These are phyloP conservation scores for Drosophila takahashii DNA, from an alignment of 1,140 invertebrate species.

Conservation along the genomic window DNA sequence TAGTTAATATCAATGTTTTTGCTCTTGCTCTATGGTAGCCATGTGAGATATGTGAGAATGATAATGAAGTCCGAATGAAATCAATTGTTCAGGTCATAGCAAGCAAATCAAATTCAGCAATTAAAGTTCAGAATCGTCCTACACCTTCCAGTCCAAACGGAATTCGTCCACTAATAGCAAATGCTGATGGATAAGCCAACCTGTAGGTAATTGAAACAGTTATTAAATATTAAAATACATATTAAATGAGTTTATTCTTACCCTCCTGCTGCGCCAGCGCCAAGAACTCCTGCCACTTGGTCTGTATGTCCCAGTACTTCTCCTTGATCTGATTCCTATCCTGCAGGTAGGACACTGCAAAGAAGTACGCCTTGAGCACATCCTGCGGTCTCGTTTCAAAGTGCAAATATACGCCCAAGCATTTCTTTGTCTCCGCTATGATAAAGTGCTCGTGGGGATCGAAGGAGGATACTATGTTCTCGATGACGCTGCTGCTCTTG, in stretches of 20 bases:
- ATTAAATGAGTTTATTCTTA: constrained; percentile 22
- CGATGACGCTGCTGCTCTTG: constrained; percentile 68
- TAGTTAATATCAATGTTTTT: constrained; percentile 62
- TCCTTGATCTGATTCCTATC: constrained; percentile 84
- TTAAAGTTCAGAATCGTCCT: constrained; percentile 9
- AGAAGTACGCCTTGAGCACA: constrained; percentile 83
- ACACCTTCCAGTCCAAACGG: constrained; percentile 84
- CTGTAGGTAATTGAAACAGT: constrained; percentile 60
- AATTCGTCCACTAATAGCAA: constrained; percentile 86
- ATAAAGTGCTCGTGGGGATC: constrained; percentile 84
- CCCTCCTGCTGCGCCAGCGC: constrained; percentile 76
- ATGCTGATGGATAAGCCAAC: constrained; percentile 86
- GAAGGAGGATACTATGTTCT: constrained; percentile 85
- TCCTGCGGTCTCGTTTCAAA: constrained; percentile 79
- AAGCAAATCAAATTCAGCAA: constrained; percentile 45
- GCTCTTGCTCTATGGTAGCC: constrained; percentile 27
- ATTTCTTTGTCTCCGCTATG: constrained; percentile 80
- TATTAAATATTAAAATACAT: neutral
- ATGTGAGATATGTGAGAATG: constrained; percentile 72
- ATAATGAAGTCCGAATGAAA: constrained; percentile 48
- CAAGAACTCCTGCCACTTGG: constrained; percentile 82
- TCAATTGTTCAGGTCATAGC: constrained; percentile 34
- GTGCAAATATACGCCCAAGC: constrained; percentile 81
- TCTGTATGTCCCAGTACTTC: constrained; percentile 85
- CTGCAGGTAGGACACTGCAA: constrained; percentile 84